Conservation (phyloP, 2,113 vertebrate genomes). For the Tupaia tana region DNA sequence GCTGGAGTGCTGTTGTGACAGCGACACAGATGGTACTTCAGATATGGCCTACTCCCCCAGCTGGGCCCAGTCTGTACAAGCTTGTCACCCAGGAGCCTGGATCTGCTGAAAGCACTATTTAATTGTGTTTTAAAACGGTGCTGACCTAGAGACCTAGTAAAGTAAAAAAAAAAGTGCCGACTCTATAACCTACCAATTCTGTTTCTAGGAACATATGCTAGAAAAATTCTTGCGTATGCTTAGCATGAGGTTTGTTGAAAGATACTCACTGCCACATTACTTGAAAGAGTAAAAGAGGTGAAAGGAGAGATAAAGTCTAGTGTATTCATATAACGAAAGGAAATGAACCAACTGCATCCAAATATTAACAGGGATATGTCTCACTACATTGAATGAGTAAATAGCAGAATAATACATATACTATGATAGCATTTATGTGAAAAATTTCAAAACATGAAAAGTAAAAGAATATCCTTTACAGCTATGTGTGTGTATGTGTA, state of each 20-base stretch:
- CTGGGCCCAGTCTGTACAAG: neutral
- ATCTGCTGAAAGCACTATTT: neutral
- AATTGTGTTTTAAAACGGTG: slow-evolving; percentile 1
- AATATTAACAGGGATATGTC: neutral
- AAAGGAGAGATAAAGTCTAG: slow-evolving; percentile 4
- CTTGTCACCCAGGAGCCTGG: neutral
- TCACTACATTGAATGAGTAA: neutral
- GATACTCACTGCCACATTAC: neutral
- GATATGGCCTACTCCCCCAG: neutral
- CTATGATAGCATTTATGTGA: neutral
- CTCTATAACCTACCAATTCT: neutral
- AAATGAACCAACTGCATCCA: neutral
- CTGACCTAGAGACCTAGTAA: slow-evolving; percentile 29
- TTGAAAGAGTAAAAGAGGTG: neutral
- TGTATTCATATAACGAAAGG: neutral
- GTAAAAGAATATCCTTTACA: neutral
- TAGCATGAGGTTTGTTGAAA: neutral
- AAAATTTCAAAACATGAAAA: slow-evolving; percentile 6
- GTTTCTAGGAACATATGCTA: neutral
- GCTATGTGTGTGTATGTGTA: neutral
- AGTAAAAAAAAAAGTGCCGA: neutral
- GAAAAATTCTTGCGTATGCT: neutral
- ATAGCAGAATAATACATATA: neutral
- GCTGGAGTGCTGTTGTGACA: neutral
- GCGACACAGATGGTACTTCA: neutral